A percentile compares a stretch with the other conserved stretches of the same genome.
Evolutionary conservation across 2,113 vertebrate genomes (phyloP).

Genomic region (Burhinus bistriatus): DNA sequence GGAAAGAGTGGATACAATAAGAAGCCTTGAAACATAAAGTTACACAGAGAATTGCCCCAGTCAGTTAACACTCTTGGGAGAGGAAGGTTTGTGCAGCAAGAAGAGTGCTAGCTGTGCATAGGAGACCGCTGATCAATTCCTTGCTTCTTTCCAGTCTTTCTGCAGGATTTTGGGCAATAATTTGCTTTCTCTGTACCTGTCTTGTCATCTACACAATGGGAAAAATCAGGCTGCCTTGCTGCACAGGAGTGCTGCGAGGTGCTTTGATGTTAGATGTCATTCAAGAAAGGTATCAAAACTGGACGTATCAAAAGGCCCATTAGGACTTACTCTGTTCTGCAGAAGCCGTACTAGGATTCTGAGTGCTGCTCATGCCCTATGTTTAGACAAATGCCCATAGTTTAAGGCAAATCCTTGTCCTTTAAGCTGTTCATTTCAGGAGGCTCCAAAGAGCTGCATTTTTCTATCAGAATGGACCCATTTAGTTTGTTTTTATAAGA

Average conservation of each 20-base stretch:
- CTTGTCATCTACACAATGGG: neutral
- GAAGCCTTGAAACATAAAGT: neutral
- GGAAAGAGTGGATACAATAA: neutral
- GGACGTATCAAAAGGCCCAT: neutral
- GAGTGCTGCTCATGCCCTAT: neutral
- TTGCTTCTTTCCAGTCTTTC: neutral
- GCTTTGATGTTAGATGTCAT: neutral
- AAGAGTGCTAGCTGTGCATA: neutral
- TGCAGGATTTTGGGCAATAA: neutral
- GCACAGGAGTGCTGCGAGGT: neutral
- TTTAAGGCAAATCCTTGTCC: neutral
- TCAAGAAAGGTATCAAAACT: neutral
- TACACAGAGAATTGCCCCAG: neutral
- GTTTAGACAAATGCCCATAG: neutral
- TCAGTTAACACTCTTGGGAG: neutral
- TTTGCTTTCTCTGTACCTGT: neutral
- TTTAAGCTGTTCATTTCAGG: neutral
- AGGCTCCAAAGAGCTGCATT: neutral
- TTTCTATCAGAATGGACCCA: neutral
- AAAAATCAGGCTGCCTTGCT: neutral
- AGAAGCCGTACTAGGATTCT: neutral
- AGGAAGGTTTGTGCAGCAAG: neutral
- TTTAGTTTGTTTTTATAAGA: neutral
- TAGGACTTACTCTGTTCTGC: neutral
- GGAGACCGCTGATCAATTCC: neutral